These are phyloP conservation scores for Halesus radiatus DNA, from an alignment of 1,140 invertebrate species.

Conservation along the genomic window DNA sequence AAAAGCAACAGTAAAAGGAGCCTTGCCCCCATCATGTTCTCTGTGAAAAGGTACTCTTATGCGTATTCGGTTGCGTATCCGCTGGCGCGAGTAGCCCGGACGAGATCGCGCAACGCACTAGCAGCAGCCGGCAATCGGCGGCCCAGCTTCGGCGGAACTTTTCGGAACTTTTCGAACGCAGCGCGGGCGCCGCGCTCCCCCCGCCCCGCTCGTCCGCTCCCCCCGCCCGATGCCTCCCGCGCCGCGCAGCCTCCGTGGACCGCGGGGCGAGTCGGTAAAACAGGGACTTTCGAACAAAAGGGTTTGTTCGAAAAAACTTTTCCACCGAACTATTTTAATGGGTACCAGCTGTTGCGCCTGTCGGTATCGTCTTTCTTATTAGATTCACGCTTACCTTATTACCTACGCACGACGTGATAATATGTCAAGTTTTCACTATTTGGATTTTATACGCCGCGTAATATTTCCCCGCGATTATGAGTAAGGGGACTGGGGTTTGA, in stretches of 20 bases:
- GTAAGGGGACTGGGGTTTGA: no score
- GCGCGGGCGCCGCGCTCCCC: background rate
- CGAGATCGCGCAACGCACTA: slow-evolving; percentile 32
- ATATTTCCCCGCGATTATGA: no score
- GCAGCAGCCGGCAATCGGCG: background rate
- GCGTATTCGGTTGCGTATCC: slow-evolving; percentile 24
- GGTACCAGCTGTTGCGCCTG: no score
- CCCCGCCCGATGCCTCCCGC: background rate
- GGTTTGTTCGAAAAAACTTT: background rate
- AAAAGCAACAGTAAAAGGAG: slow-evolving; percentile 16
- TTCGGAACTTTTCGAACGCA: slow-evolving; percentile 24
- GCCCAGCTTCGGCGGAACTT: background rate
- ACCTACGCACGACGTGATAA: no score
- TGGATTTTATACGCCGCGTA: no score
- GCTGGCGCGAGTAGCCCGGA: slow-evolving; percentile 10
- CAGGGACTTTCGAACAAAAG: background rate
- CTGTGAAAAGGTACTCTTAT: slow-evolving; percentile 3
- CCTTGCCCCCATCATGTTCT: slow-evolving; percentile 3
- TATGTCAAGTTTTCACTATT: no score
- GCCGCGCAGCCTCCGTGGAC: slow-evolving; percentile 2
- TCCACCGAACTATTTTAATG: no score
- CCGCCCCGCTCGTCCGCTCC: background rate
- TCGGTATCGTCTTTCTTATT: no score
- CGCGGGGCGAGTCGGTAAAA: background rate
- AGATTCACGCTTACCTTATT: no score